Evolutionary conservation across 2,797 vertebrate species (phyloP).

Genomic region (Linurgus olivaceus): DNA sequence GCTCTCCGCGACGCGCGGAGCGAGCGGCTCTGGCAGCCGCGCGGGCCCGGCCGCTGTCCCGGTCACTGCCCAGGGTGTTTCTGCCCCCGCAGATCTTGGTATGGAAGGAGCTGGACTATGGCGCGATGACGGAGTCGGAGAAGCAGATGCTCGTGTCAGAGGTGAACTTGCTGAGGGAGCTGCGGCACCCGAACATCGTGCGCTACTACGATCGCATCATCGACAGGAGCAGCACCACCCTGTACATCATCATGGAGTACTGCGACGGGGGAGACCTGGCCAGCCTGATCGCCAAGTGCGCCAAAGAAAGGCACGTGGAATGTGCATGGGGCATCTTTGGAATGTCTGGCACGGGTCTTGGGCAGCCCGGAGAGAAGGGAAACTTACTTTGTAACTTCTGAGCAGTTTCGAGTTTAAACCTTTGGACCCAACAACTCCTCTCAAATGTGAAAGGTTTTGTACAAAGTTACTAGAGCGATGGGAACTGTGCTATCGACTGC

Average conservation of each 20-base stretch:
- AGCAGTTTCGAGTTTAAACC: not conserved
- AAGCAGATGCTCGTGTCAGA: slow-evolving; percentile 98
- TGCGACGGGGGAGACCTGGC: slow-evolving; percentile 94
- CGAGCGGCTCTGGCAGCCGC: not conserved
- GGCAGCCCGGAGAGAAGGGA: not conserved
- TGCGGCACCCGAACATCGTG: slow-evolving; percentile 94
- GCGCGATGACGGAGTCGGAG: slow-evolving; percentile 90
- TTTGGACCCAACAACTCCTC: accelerated
- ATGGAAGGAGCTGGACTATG: slow-evolving; percentile 97
- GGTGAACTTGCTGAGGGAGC: slow-evolving; percentile 92
- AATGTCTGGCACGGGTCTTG: too few relatives aligned
- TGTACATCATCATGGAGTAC: slow-evolving; percentile 98
- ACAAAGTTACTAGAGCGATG: accelerated
- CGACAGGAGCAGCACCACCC: slow-evolving; percentile 87
- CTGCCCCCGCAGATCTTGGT: slow-evolving; percentile 82
- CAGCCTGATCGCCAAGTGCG: slow-evolving; percentile 84
- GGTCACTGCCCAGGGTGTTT: not conserved
- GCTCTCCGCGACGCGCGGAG: not conserved
- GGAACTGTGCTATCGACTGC: not conserved
- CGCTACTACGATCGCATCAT: slow-evolving; percentile 94
- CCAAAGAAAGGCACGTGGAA: slow-evolving; percentile 83
- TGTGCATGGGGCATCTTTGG: not conserved
- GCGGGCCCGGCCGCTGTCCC: accelerated
- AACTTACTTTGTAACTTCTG: not conserved
- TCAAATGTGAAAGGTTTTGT: not conserved